A percentile compares a stretch with the other conserved stretches of the same genome.
Conservation (phyloP, 1,140 invertebrate species). For the silkworm (Bombyx mori) region DNA sequence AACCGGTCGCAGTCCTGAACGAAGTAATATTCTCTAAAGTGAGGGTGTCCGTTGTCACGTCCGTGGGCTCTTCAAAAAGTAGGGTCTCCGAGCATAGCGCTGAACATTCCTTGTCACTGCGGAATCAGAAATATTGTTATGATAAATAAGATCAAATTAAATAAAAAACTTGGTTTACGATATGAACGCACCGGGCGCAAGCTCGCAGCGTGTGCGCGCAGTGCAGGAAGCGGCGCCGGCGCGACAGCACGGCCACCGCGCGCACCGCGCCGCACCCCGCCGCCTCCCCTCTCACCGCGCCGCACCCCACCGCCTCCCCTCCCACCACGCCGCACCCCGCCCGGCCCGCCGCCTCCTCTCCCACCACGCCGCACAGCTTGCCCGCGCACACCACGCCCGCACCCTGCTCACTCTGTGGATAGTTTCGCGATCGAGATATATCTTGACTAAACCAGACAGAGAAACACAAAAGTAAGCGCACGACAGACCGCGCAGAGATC, state of each 20-base stretch:
- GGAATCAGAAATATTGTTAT: too few species aligned
- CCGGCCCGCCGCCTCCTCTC: slow-evolving; percentile 16
- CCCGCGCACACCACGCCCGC: slow-evolving; percentile 46
- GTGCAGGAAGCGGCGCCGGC: slow-evolving; percentile 15
- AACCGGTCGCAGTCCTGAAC: too few species aligned
- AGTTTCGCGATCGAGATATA: neutral
- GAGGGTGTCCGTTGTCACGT: too few species aligned
- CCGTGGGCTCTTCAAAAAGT: too few species aligned
- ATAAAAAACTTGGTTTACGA: too few species aligned
- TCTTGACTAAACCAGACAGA: neutral
- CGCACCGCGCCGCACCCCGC: slow-evolving; percentile 25
- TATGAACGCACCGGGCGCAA: neutral
- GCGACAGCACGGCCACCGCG: slow-evolving; percentile 27
- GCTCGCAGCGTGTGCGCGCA: slow-evolving; percentile 18
- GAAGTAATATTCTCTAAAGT: too few species aligned
- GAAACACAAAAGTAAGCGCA: neutral
- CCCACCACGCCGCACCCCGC: slow-evolving; percentile 44
- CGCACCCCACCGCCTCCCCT: slow-evolving; percentile 34
- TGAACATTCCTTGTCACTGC: too few species aligned
- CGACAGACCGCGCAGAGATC: slow-evolving; percentile 8
- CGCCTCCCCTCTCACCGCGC: slow-evolving; percentile 29
- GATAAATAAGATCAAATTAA: too few species aligned
- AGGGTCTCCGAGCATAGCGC: too few species aligned
- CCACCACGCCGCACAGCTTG: slow-evolving; percentile 43
- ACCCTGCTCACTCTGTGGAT: slow-evolving; percentile 32